Conservation (phyloP, 2,113 vertebrate genomes). For the Poeciliopsis retropinna region DNA sequence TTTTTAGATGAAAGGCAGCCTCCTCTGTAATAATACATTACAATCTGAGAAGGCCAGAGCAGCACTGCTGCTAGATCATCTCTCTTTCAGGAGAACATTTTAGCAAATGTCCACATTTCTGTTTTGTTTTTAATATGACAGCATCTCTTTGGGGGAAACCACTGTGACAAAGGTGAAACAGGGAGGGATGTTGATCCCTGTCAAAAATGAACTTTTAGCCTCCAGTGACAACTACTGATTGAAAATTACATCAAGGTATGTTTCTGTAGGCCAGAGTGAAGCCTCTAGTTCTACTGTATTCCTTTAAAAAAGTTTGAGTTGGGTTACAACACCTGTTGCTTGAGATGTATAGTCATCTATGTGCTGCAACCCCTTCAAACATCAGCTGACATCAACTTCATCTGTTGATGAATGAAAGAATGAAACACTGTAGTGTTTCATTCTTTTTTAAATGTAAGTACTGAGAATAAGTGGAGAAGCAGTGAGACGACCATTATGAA, state of each 20-base stretch:
- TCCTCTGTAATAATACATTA: slow-evolving; percentile 64
- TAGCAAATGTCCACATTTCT: background rate
- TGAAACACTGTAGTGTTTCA: background rate
- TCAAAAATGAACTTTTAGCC: slow-evolving; percentile 15
- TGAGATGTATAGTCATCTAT: background rate
- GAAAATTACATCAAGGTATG: background rate
- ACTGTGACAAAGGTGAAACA: background rate
- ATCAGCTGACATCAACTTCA: background rate
- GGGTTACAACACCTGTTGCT: slow-evolving; percentile 21
- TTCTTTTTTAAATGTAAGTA: slow-evolving; percentile 13
- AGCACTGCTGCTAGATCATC: slow-evolving; percentile 16
- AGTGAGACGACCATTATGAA: background rate
- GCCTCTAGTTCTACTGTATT: background rate
- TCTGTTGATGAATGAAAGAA: too few relatives aligned
- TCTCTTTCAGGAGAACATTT: background rate
- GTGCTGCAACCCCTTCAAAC: background rate
- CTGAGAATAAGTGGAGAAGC: background rate
- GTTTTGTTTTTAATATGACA: slow-evolving; percentile 19
- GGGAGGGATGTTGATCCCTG: slow-evolving; percentile 8
- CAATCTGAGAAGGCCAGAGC: slow-evolving; percentile 13
- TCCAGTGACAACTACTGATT: background rate
- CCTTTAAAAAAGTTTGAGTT: slow-evolving; percentile 3
- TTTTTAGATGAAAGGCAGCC: slow-evolving; percentile 61
- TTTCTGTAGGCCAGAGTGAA: background rate
- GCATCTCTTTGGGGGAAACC: background rate